Conservation (phyloP, 2,888 invertebrate genomes). For the Homarus gammarus region DNA sequence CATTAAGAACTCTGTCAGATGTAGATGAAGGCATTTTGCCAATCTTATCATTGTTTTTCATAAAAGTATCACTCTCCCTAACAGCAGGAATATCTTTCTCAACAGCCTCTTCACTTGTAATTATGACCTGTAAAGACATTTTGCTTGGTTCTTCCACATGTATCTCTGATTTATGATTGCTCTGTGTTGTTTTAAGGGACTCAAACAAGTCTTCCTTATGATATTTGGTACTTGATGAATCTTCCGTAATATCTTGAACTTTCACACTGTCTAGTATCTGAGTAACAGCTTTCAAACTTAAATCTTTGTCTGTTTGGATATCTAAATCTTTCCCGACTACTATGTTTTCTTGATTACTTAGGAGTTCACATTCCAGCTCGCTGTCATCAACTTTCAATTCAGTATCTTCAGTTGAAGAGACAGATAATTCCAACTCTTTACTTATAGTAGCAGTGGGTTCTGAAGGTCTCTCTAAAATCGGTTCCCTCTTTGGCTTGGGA, state of each 20-base stretch:
- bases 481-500: neutral
- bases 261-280: neutral
- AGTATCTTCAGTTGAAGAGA: neutral
- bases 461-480: neutral
- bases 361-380: neutral
- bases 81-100: neutral
- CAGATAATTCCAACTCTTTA: constrained; percentile 4
- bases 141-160: neutral
- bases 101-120: neutral
- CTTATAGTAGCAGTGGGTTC: neutral
- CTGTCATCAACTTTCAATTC: neutral
- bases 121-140: neutral
- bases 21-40: neutral
- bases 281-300: neutral
- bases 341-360: neutral
- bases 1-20: constrained; percentile 42
- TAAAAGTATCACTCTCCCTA: neutral
- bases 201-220: neutral
- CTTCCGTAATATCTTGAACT: neutral
- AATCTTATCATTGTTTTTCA: neutral
- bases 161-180: neutral
- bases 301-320: neutral
- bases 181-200: neutral
- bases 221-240: neutral
- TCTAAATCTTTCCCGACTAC: neutral